Percentiles rank a stretch among this genome's conserved stretches.
Conservation (phyloP, 2,797 vertebrate genomes). For the Hemibagrus guttatus region DNA sequence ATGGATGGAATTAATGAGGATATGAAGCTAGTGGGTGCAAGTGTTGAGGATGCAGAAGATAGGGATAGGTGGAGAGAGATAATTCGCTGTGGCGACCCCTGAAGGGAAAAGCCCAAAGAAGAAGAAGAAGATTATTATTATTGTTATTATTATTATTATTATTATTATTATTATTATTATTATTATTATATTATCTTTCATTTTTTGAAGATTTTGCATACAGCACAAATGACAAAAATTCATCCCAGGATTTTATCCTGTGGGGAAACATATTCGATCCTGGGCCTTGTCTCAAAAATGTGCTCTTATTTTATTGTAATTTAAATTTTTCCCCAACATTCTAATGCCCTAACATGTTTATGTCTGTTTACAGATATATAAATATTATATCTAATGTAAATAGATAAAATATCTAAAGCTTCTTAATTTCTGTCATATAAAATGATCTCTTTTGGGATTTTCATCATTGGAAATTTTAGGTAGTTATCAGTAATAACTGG, state of each 20-base stretch:
- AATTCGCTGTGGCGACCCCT: no score
- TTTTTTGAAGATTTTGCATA: not conserved
- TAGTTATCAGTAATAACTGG: not conserved
- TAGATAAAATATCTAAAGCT: not conserved
- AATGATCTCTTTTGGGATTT: not conserved
- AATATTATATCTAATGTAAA: no score
- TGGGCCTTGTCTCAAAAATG: not conserved
- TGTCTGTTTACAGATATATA: not conserved
- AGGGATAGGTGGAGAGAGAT: no score
- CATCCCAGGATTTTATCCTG: not conserved
- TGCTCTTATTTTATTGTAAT: not conserved
- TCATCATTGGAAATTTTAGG: not conserved
- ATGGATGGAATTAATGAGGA: no score
- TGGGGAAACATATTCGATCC: not conserved
- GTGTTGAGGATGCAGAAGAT: no score
- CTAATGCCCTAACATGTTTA: not conserved
- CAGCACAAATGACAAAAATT: not conserved
- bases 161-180: no score
- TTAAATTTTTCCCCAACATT: not conserved
- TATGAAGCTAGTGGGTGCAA: no score
- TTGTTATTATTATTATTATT: no score
- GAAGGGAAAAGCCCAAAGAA: no score
- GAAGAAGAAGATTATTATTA: no score
- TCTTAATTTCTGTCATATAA: not conserved
- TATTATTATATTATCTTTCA: not conserved